phyloP scores from a whole-genome alignment of 2,888 invertebrate genomes.

The Lissocephala sabroskyi region DNA sequence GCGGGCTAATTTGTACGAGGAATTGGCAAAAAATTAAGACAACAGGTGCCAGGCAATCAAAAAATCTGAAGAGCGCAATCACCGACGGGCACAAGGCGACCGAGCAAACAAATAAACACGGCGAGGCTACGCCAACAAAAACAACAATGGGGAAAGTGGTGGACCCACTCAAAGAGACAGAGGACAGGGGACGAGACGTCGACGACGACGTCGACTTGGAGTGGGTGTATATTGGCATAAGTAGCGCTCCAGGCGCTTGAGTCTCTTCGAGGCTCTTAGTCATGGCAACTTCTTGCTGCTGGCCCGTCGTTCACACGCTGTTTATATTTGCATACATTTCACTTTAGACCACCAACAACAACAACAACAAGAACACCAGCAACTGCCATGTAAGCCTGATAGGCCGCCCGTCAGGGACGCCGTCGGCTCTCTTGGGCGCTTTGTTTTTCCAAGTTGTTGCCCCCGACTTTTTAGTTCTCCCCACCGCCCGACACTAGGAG shows the following conservation, averaged over 20 bases:
- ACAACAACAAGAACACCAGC: neutral
- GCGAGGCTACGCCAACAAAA: neutral
- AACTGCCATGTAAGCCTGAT: neutral
- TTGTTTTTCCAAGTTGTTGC: too few species aligned
- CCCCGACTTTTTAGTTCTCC: conserved; percentile 17
- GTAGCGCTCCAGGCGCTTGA: conserved; percentile 46
- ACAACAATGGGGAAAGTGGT: conserved; percentile 50
- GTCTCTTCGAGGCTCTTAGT: conserved; percentile 22
- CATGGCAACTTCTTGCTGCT: neutral
- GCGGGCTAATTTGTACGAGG: neutral
- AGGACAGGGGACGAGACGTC: conserved; percentile 21
- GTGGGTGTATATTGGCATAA: conserved; percentile 43
- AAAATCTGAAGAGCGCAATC: conserved; percentile 15
- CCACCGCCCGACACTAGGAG: conserved; percentile 9
- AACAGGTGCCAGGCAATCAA: conserved; percentile 39
- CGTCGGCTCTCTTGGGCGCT: conserved; percentile 1
- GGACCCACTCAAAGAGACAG: conserved; percentile 9
- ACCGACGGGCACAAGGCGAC: conserved; percentile 10
- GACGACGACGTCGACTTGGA: neutral
- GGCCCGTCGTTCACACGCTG: conserved; percentile 47
- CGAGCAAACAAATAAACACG: conserved; percentile 31
- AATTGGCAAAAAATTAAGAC: conserved; percentile 8
- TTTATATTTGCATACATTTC: conserved; percentile 61
- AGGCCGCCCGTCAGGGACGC: neutral
- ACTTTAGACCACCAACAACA: conserved; percentile 34